A percentile compares a stretch with the other conserved stretches of the same genome.
These are phyloP conservation scores for Poeciliopsis turrubarensis DNA, from an alignment of 2,113 vertebrate species.

Conservation along the genomic window DNA sequence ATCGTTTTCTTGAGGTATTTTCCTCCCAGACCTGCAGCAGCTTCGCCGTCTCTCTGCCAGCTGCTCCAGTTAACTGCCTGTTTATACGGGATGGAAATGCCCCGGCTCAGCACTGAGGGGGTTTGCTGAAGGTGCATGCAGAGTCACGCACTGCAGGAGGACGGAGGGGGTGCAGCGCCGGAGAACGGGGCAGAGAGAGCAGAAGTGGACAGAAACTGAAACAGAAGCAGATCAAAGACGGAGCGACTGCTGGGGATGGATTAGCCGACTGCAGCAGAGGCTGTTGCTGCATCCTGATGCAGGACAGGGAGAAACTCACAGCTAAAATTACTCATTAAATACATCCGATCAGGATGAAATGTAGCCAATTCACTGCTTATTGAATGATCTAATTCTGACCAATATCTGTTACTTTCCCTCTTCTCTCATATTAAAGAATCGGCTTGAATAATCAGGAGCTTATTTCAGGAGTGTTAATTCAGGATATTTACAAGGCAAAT, in stretches of 20 bases:
- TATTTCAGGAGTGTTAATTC: not conserved
- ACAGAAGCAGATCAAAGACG: conserved; percentile 15
- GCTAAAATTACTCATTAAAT: not conserved
- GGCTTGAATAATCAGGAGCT: not conserved
- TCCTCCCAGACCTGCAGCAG: not conserved
- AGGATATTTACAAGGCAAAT: not conserved
- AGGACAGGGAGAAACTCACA: not conserved
- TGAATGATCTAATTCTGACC: not conserved
- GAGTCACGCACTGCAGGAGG: conserved; percentile 58
- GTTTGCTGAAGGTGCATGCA: conserved; percentile 50
- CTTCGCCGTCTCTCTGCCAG: not conserved
- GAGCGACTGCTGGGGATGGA: not conserved
- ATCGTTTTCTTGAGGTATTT: not conserved
- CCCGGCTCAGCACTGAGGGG: conserved; percentile 36
- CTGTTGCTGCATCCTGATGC: conserved; percentile 1
- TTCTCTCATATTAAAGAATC: not conserved
- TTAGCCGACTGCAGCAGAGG: conserved; percentile 7
- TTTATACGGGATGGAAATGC: conserved; percentile 21
- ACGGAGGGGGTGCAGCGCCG: conserved; percentile 14
- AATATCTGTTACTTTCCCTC: not conserved
- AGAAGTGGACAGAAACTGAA: not conserved
- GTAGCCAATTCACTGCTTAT: not conserved
- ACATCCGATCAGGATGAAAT: not conserved
- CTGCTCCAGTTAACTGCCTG: not conserved
- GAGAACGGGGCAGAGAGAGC: not conserved